phyloP scores from a whole-genome alignment of 2,888 invertebrate genomes.

The Unio pictorum region DNA sequence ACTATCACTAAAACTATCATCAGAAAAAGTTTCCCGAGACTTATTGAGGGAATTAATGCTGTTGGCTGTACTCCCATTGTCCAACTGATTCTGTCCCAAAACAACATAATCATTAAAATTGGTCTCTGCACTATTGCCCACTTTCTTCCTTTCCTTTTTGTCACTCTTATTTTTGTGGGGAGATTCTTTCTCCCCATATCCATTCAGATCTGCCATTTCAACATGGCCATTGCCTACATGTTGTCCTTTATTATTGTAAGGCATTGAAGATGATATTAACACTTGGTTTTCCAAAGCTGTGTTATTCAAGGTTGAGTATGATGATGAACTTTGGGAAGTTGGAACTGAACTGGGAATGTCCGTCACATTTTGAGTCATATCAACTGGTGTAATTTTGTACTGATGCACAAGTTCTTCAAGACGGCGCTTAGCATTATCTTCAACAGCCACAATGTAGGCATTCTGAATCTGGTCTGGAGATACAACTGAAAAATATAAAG shows the following conservation, averaged over 20 bases:
- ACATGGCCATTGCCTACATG: conserved; percentile 41
- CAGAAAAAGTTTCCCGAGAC: conserved; percentile 30
- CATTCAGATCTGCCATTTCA: conserved; percentile 48
- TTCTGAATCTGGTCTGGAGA: conserved; percentile 79
- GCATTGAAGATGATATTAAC: conserved; percentile 30
- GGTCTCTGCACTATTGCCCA: conserved; percentile 27
- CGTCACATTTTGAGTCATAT: conserved; percentile 84
- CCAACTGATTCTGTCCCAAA: conserved; percentile 49
- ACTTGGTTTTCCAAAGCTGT: conserved; percentile 31
- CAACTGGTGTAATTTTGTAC: conserved; percentile 92
- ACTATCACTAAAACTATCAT: conserved; percentile 41
- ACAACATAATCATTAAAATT: conserved; percentile 44
- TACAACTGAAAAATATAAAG: conserved; percentile 41
- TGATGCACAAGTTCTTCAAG: conserved; percentile 92
- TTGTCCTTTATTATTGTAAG: conserved; percentile 31
- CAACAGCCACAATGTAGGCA: conserved; percentile 98
- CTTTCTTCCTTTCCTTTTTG: conserved; percentile 42
- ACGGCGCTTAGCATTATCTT: conserved; percentile 92
- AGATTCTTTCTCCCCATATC: conserved; percentile 37
- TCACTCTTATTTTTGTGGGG: conserved; percentile 37
- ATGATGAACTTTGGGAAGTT: conserved; percentile 17
- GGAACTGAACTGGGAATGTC: conserved; percentile 11
- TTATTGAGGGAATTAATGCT: conserved; percentile 51
- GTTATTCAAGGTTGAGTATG: conserved; percentile 19
- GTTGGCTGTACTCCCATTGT: conserved; percentile 37